Evolutionary conservation across 1,140 invertebrate genomes (phyloP).

Genomic region (Drosophila virilis): DNA sequence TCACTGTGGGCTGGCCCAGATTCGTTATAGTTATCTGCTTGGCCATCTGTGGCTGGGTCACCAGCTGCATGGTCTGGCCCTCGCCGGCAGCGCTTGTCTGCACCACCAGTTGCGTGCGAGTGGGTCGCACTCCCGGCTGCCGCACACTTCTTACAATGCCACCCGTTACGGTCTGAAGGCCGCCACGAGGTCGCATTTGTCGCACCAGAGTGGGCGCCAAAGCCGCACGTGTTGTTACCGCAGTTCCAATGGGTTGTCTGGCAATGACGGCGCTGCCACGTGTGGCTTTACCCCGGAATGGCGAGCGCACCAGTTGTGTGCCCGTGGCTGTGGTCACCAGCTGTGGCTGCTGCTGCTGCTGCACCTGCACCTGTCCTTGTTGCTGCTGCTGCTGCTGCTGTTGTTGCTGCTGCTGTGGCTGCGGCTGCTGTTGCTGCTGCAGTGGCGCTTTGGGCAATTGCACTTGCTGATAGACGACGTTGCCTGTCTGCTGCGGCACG

Average conservation of each 20-base stretch:
- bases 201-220: constrained; percentile 61
- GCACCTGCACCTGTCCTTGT: constrained; percentile 40
- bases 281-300: constrained; percentile 54
- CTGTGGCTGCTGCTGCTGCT: constrained; percentile 54
- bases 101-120: constrained; percentile 55
- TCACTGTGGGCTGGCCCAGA: constrained; percentile 48
- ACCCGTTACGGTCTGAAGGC: constrained; percentile 15
- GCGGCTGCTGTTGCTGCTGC: constrained; percentile 44
- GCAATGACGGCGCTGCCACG: constrained; percentile 56
- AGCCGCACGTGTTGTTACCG: constrained; percentile 44
- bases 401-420: constrained; percentile 27
- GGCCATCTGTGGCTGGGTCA: constrained; percentile 53
- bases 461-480: constrained; percentile 70
- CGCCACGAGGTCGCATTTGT: constrained; percentile 62
- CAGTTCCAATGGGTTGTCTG: constrained; percentile 40
- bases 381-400: constrained; percentile 39
- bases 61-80: constrained; percentile 64
- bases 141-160: constrained; percentile 55
- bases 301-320: constrained; percentile 52
- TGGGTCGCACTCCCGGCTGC: constrained; percentile 47
- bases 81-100: constrained; percentile 47
- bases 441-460: constrained; percentile 60
- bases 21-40: constrained; percentile 68
- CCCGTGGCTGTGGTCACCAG: constrained; percentile 46
- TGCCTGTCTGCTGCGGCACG: constrained; percentile 63